These are phyloP conservation scores for Spheniscus humboldti DNA, from an alignment of 2,797 vertebrate species.

Conservation along the genomic window DNA sequence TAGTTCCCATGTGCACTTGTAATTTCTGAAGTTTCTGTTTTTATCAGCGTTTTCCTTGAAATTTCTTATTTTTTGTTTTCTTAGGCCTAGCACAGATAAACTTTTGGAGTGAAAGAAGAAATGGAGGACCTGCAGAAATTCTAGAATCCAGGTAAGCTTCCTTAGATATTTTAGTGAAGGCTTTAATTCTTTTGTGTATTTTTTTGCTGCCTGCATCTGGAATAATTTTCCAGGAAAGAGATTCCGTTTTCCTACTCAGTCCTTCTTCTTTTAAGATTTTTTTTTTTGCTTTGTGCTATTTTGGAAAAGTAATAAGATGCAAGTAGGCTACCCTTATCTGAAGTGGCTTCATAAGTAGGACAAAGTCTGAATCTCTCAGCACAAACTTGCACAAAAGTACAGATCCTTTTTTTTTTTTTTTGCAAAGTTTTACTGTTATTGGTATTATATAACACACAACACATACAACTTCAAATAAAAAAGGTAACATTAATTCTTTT, in stretches of 20 bases:
- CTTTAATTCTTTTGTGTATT: background rate
- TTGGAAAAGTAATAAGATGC: constrained; percentile 59
- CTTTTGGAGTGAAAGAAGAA: background rate
- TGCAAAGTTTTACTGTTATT: background rate
- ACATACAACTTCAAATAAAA: background rate
- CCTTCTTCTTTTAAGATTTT: background rate
- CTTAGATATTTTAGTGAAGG: background rate
- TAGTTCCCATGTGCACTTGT: background rate
- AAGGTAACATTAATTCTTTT: background rate
- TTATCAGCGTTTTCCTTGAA: background rate
- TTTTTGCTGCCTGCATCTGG: background rate
- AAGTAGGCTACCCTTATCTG: constrained; percentile 60
- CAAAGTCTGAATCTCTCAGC: constrained; percentile 42
- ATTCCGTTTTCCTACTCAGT: background rate
- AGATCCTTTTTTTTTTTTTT: background rate
- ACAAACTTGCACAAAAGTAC: constrained; percentile 29
- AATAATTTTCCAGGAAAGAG: constrained; percentile 39
- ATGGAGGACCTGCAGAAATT: background rate
- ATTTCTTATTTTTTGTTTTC: background rate
- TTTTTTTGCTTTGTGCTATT: constrained; percentile 18
- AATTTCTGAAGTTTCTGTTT: background rate
- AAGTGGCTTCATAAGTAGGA: constrained; percentile 55
- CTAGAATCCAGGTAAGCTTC: background rate
- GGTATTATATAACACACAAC: background rate
- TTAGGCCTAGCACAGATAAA: background rate